Conservation (phyloP, 2,113 vertebrate species). For the Apeltes quadracus region DNA sequence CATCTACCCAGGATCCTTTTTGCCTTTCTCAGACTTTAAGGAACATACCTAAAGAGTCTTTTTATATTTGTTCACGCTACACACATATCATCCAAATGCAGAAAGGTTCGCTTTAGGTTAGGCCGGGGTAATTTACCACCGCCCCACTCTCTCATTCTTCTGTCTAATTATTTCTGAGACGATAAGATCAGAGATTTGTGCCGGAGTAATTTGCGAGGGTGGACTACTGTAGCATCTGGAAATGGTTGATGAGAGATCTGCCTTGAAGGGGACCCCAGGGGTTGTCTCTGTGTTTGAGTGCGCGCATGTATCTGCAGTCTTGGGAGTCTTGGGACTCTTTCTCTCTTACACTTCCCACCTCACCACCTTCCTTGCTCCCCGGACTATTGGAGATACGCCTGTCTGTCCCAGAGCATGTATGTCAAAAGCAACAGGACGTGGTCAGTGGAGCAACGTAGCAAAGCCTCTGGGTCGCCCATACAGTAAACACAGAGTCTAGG, state of each 20-base stretch:
- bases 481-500: conserved; percentile 13
- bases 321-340: conserved; percentile 28
- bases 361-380: conserved; percentile 29
- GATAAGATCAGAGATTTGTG: conserved; percentile 48
- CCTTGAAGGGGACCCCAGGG: conserved; percentile 27
- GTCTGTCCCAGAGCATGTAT: conserved; percentile 41
- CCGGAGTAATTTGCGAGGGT: conserved; percentile 41
- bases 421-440: conserved; percentile 51
- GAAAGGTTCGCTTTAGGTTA: conserved; percentile 58
- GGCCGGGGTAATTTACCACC: conserved; percentile 59
- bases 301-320: conserved; percentile 12
- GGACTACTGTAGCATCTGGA: conserved; percentile 44
- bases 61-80: conserved; percentile 49
- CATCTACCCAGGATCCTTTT: conserved; percentile 33
- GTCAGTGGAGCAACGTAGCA: conserved; percentile 44
- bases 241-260: conserved; percentile 38
- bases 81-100: conserved; percentile 45
- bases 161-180: conserved; percentile 64
- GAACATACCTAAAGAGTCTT: conserved; percentile 49
- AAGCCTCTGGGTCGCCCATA: conserved; percentile 32
- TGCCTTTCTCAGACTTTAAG: conserved; percentile 52
- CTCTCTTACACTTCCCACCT: conserved; percentile 29
- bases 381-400: conserved; percentile 43
- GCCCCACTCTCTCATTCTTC: conserved; percentile 43
- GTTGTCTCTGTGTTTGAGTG: conserved; percentile 31